Conservation (phyloP, 2,113 vertebrate species). For the Rhineura floridana region DNA sequence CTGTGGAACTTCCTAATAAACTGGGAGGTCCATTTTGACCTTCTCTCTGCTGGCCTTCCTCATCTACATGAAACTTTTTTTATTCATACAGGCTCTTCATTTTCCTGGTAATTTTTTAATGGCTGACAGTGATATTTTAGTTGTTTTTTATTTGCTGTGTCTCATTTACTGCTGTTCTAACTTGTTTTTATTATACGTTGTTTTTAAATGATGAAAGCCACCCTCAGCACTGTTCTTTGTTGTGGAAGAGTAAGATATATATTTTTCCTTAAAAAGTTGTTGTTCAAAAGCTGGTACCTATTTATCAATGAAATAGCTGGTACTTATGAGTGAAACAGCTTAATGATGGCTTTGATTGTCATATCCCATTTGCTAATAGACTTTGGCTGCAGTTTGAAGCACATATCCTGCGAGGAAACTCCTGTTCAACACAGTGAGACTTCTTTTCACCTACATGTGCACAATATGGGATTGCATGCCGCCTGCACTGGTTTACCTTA, state of each 20-base stretch:
- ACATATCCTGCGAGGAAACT: neutral
- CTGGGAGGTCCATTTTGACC: neutral
- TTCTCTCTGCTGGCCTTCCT: neutral
- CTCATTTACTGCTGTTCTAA: too few species aligned
- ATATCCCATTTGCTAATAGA: neutral
- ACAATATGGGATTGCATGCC: neutral
- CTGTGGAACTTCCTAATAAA: neutral
- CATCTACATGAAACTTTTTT: neutral
- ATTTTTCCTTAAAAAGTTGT: neutral
- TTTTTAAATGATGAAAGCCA: neutral
- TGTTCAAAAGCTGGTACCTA: neutral
- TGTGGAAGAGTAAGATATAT: neutral
- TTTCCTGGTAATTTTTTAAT: neutral
- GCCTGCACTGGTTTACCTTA: neutral
- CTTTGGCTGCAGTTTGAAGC: neutral
- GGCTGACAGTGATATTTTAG: neutral
- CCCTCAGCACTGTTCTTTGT: neutral
- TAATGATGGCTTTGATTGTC: neutral
- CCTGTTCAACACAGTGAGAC: neutral
- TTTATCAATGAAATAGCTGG: neutral
- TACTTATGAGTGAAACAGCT: too few species aligned
- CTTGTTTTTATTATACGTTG: too few species aligned
- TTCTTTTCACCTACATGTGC: neutral
- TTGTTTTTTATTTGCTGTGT: too few species aligned
- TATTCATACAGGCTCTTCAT: neutral